These are phyloP conservation scores for Tadarida brasiliensis DNA, from an alignment of 2,797 vertebrate species.

Conservation along the genomic window DNA sequence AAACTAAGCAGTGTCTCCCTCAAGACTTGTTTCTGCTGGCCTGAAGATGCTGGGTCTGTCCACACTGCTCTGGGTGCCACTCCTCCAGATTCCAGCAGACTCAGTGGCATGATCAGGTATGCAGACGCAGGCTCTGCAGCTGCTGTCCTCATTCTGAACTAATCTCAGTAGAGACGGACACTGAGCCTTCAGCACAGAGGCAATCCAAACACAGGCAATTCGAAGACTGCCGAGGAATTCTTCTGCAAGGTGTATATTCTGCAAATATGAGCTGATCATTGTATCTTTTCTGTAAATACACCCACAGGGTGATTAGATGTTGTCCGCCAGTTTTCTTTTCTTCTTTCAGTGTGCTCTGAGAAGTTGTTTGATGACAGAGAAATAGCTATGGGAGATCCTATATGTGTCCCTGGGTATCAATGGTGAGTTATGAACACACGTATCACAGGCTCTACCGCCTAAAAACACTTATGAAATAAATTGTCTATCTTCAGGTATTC, in stretches of 20 bases:
- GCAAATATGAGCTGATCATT: conserved; percentile 78
- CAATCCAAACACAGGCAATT: conserved; percentile 70
- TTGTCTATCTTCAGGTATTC: background rate
- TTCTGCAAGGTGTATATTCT: conserved; percentile 82
- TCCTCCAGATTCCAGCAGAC: background rate
- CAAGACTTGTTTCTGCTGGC: background rate
- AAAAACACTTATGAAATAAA: conserved; percentile 39
- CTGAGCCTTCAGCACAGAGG: conserved; percentile 73
- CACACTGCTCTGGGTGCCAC: background rate
- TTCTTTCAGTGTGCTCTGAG: background rate
- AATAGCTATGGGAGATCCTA: background rate
- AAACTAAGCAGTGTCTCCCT: background rate
- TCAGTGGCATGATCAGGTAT: background rate
- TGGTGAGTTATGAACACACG: background rate
- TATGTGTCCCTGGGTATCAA: background rate
- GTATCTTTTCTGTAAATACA: conserved; percentile 70
- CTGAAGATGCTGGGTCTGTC: background rate
- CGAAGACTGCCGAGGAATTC: conserved; percentile 79
- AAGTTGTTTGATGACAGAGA: conserved; percentile 16
- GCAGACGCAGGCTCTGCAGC: background rate
- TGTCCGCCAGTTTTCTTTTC: conserved; percentile 45
- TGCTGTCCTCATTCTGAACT: background rate
- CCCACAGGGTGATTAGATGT: conserved; percentile 75
- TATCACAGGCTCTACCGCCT: background rate
- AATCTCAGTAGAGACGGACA: conserved; percentile 75